A percentile compares a stretch with the other conserved stretches of the same genome.
Evolutionary conservation across 1,140 invertebrate genomes (phyloP).

Genomic region (Polypedilum pembai): DNA sequence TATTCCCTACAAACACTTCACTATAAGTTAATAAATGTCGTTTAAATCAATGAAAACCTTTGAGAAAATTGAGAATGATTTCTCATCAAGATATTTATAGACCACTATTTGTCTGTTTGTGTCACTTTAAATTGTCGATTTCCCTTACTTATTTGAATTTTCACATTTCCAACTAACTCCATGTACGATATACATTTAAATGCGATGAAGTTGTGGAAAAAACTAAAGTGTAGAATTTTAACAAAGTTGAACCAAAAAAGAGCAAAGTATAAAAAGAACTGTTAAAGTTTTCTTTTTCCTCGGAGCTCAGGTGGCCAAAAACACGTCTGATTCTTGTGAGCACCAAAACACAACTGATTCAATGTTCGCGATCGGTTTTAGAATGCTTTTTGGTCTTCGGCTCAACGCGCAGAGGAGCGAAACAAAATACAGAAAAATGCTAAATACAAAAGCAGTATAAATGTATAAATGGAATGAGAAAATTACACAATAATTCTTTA

Average conservation of each 20-base stretch:
- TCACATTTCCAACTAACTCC: too few relatives aligned
- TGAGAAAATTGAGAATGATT: too few relatives aligned
- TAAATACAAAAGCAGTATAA: neutral
- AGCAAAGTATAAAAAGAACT: conserved; percentile 15
- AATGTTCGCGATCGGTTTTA: conserved; percentile 2
- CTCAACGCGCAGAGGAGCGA: neutral
- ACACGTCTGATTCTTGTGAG: conserved; percentile 8
- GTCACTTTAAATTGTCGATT: too few relatives aligned
- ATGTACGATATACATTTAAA: too few relatives aligned
- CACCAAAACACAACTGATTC: conserved; percentile 27
- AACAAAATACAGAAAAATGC: neutral
- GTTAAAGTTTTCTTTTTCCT: conserved; percentile 24
- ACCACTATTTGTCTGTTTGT: too few relatives aligned
- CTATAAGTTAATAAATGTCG: too few relatives aligned
- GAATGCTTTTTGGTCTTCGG: neutral
- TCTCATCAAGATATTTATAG: too few relatives aligned
- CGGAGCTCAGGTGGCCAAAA: neutral
- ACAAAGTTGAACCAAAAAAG: neutral
- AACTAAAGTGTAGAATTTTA: neutral
- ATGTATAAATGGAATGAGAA: conserved; percentile 15
- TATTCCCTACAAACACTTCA: too few relatives aligned
- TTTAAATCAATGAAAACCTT: too few relatives aligned
- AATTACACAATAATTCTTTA: conserved; percentile 9
- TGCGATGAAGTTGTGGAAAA: too few relatives aligned
- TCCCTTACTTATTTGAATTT: too few relatives aligned